These are phyloP conservation scores for Stenodema calcarata DNA, from an alignment of 2,888 invertebrate species.

Conservation along the genomic window DNA sequence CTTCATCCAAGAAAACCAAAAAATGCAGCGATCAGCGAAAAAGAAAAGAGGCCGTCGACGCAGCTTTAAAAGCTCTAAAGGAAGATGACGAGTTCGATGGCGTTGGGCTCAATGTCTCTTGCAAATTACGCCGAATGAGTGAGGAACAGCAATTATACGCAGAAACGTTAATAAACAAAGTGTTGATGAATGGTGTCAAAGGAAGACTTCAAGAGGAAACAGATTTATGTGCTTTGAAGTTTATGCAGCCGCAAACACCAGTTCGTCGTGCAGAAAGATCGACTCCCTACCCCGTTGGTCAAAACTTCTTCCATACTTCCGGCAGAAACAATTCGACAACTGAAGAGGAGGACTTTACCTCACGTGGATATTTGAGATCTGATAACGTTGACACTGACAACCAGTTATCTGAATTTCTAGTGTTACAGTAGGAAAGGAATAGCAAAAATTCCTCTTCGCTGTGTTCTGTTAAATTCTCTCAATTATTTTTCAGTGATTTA, in stretches of 20 bases:
- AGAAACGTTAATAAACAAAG: constrained; percentile 49
- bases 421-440: constrained; percentile 18
- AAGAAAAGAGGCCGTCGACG: constrained; percentile 43
- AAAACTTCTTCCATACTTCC: constrained; percentile 40
- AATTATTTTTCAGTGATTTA: not conserved
- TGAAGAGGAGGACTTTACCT: constrained; percentile 23
- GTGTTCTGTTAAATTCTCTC: not conserved
- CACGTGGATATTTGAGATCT: constrained; percentile 21
- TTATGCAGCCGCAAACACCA: constrained; percentile 46
- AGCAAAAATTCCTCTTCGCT: not conserved
- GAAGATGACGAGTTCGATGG: constrained; percentile 47
- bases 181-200: constrained; percentile 42
- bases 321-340: not conserved
- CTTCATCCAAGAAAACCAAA: constrained; percentile 43
- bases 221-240: constrained; percentile 32
- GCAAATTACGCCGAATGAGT: constrained; percentile 46
- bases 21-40: constrained; percentile 42
- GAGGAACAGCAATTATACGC: constrained; percentile 41
- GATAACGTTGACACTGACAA: constrained; percentile 7
- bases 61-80: constrained; percentile 44
- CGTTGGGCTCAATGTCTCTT: constrained; percentile 44
- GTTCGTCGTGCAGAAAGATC: constrained; percentile 24
- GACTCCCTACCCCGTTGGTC: constrained; percentile 35
- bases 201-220: constrained; percentile 48
- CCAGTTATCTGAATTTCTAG: constrained; percentile 44